Conservation (phyloP, 2,113 vertebrate genomes). For the Rynchops niger region DNA sequence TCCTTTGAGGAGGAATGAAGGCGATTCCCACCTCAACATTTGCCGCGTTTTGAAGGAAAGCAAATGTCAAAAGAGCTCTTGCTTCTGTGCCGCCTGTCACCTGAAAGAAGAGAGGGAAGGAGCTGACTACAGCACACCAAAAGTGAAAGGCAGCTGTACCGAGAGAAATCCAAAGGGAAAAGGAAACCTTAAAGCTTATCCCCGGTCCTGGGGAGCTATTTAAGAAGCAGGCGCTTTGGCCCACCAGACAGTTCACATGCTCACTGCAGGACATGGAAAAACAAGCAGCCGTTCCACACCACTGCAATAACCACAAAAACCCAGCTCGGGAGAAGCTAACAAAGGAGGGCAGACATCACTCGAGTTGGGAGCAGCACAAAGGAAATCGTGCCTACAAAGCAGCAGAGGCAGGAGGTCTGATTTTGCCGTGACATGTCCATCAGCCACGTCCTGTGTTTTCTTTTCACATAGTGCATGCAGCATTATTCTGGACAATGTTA, state of each 20-base stretch:
- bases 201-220: not conserved
- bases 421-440: not conserved
- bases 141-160: not conserved
- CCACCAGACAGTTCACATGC: not conserved
- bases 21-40: accelerated
- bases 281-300: not conserved
- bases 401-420: not conserved
- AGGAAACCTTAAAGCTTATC: not conserved
- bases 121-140: not conserved
- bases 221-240: not conserved
- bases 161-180: not conserved
- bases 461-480: not conserved
- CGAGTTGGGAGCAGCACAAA: not conserved
- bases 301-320: not conserved
- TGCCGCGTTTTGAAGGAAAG: not conserved
- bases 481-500: not conserved
- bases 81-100: accelerated
- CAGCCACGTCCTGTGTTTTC: not conserved
- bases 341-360: not conserved
- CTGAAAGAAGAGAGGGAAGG: not conserved
- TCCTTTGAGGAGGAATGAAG: not conserved
- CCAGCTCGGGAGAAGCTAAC: not conserved
- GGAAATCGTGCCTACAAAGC: not conserved
- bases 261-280: not conserved
- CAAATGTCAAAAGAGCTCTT: not conserved